phyloP scores from a whole-genome alignment of 2,113 vertebrate species.

The Parus major region DNA sequence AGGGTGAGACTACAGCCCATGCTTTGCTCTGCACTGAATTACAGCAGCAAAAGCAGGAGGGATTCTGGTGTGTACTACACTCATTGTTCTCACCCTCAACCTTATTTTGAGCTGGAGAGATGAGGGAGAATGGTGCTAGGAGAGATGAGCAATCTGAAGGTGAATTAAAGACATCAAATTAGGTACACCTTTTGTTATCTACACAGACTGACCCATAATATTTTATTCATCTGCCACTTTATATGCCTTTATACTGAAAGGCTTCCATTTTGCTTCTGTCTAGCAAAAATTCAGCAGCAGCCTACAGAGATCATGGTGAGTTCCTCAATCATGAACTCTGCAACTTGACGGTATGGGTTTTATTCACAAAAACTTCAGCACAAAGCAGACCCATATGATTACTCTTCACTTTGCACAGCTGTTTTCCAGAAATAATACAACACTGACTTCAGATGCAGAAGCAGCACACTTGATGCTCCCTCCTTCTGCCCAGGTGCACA shows the following conservation, averaged over 20 bases:
- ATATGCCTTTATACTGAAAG: not conserved
- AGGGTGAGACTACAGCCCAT: not conserved
- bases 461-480: not conserved
- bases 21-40: not conserved
- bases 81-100: not conserved
- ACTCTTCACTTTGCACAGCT: not conserved
- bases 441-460: not conserved
- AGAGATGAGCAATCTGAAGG: not conserved
- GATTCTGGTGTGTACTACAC: not conserved
- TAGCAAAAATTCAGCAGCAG: not conserved
- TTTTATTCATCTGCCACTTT: not conserved
- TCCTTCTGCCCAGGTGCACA: fast-evolving
- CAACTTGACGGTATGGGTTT: not conserved
- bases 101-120: not conserved
- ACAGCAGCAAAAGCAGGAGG: not conserved
- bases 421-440: not conserved
- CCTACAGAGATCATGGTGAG: not conserved
- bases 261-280: not conserved
- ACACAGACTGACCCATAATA: not conserved
- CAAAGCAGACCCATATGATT: not conserved
- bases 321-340: not conserved
- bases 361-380: not conserved
- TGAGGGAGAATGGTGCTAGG: not conserved
- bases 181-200: not conserved
- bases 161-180: not conserved